These are phyloP conservation scores for Serripes groenlandicus DNA, from an alignment of 2,888 invertebrate genomes.

Conservation along the genomic window DNA sequence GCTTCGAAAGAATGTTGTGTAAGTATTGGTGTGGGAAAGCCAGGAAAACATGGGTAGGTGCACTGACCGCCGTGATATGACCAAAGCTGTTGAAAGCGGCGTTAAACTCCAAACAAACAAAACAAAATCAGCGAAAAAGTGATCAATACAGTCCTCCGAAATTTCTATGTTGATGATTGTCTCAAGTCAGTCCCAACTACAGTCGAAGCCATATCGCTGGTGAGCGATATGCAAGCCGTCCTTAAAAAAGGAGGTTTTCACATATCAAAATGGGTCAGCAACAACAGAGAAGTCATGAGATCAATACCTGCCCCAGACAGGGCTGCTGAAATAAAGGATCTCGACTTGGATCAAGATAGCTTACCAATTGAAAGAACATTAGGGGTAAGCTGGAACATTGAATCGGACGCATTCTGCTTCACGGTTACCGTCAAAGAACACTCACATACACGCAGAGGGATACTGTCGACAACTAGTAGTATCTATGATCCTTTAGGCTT, in stretches of 20 bases:
- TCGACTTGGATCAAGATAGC: not conserved
- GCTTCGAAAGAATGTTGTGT: too few species aligned
- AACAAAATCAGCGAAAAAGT: too few species aligned
- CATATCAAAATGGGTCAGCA: not conserved
- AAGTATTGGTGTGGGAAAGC: too few species aligned
- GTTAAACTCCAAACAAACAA: too few species aligned
- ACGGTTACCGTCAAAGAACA: conserved; percentile 28
- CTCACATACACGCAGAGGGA: conserved; percentile 37
- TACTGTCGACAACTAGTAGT: conserved; percentile 53
- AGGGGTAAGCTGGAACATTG: conserved; percentile 57
- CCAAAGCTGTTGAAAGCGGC: too few species aligned
- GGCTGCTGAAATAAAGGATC: not conserved
- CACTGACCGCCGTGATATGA: too few species aligned
- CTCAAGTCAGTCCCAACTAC: not conserved
- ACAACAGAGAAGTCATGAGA: not conserved
- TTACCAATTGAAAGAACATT: conserved; percentile 51
- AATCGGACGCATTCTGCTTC: conserved; percentile 56
- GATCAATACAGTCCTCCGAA: conserved; percentile 52
- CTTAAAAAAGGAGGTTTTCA: not conserved
- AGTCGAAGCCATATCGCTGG: not conserved
- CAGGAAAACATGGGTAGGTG: too few species aligned
- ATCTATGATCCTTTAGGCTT: conserved; percentile 64
- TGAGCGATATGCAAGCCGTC: not conserved
- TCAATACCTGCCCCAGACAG: not conserved
- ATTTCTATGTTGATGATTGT: not conserved